These are phyloP conservation scores for Priocnemis perturbator DNA, from an alignment of 2,888 invertebrate species.

Conservation along the genomic window DNA sequence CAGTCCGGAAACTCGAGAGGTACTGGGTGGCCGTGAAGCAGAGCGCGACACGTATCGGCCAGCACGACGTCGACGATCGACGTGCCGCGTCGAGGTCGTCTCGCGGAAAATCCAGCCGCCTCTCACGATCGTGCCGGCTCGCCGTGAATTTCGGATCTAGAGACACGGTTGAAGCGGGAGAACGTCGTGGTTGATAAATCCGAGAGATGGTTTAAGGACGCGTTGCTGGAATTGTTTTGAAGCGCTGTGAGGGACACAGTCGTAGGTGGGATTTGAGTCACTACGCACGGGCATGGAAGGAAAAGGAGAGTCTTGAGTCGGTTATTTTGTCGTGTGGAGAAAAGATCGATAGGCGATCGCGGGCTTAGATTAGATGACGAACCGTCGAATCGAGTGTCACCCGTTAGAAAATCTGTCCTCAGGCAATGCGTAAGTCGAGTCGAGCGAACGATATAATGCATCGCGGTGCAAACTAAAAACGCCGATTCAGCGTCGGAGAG, in stretches of 20 bases:
- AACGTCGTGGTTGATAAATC: too few species aligned
- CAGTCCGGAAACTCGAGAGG: constrained; percentile 65
- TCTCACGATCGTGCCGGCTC: not conserved
- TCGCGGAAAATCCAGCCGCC: not conserved
- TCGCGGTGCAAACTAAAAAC: constrained; percentile 51
- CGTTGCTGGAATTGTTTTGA: too few species aligned
- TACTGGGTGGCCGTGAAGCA: constrained; percentile 41
- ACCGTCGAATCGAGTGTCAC: constrained; percentile 17
- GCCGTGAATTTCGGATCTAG: too few species aligned
- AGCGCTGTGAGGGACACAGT: too few species aligned
- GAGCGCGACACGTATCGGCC: constrained; percentile 11
- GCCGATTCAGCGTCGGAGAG: constrained; percentile 33
- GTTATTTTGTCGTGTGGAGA: not conserved
- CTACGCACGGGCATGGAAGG: too few species aligned
- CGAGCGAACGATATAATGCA: constrained; percentile 39
- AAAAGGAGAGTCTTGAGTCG: too few species aligned
- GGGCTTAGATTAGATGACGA: too few species aligned
- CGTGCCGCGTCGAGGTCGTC: not conserved
- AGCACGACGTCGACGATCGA: too few species aligned
- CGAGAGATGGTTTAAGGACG: too few species aligned
- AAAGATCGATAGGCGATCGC: not conserved
- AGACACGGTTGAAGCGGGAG: too few species aligned
- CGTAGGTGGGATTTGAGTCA: too few species aligned
- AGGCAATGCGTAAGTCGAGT: constrained; percentile 17
- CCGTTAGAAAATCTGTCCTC: constrained; percentile 35